Base-by-base conservation (phyloP, 37 sponge, comb jelly and placozoan genomes). In the Tethya wilhelma region DNA sequence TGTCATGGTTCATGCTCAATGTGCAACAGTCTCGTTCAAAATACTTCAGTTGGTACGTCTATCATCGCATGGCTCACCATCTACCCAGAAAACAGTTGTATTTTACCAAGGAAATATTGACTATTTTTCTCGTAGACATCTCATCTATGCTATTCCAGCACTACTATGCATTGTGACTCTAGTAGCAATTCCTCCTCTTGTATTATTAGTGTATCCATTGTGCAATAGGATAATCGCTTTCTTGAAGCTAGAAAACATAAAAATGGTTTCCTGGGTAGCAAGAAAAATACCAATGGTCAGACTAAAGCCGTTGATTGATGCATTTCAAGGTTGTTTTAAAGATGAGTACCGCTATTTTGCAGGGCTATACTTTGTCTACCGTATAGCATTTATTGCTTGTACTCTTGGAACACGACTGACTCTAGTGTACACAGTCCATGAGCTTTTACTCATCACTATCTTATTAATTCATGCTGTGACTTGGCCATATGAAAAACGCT, bases 61-160 rank as follows among this genome's bases (percentile, higher is more conserved):
- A 29, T n/a, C n/a, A n/a, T n/a, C n/a, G n/a, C 70, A 70, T 40
- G 37, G 40, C 28, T 7, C 12, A 32, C 30, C 31, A 1, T 23
- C 8, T 26, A 22, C 14, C 1, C 4, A 33, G 1, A 26, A 67
- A 3, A 79, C 38, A 5, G 79, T 68, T 4, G 81, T 70, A 8
- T 56, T 57, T 43, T 44, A 56, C 5, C 32, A 44, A 28, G 88
- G 88, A 59, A 71, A 74, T 12, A 14, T 79, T 4, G 30, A 28
- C 8, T 69, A 37, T 19, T 87, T 87, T 37, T 14, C 46, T 31
- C 5, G 23, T 14, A 55, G 56, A 6, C 88, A 87, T 40, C 43
- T 80, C 31, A 55, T 6, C 42, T 87, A 87, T 81, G 88, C 88
- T n/a, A 25, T 87, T 42, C 81, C 88, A 44, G 81, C 81, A 6